phyloP scores from a whole-genome alignment of 2,797 vertebrate genomes.

The Muscicapa striata region DNA sequence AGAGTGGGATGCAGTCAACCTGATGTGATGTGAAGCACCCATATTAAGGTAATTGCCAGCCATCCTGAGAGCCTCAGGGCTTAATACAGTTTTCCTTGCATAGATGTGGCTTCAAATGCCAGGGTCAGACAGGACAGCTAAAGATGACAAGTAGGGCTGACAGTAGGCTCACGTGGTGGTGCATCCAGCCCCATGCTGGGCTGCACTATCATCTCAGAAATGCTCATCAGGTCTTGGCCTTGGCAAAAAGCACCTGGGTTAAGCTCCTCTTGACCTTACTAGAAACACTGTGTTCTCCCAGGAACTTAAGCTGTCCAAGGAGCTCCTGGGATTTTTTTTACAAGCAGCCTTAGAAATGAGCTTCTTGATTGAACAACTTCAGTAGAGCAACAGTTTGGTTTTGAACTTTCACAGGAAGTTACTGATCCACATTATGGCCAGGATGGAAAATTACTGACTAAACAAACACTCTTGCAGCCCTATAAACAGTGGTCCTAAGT shows the following conservation, averaged over 20 bases:
- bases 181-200: background rate
- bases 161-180: rapidly evolving
- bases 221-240: background rate
- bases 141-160: background rate
- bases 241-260: background rate
- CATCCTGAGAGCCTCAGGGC: background rate
- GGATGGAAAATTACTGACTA: background rate
- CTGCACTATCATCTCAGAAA: background rate
- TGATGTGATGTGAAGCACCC: background rate
- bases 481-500: background rate
- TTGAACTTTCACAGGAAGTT: background rate
- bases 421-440: rapidly evolving
- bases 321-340: background rate
- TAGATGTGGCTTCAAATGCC: background rate
- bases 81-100: background rate
- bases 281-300: background rate
- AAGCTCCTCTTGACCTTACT: background rate
- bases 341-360: background rate
- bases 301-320: background rate
- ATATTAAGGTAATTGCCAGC: background rate
- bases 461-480: background rate
- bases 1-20: background rate
- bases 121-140: background rate
- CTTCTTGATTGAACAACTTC: background rate
- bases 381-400: background rate